phyloP scores from a whole-genome alignment of 2,113 vertebrate species.

The Thunnus thynnus region DNA sequence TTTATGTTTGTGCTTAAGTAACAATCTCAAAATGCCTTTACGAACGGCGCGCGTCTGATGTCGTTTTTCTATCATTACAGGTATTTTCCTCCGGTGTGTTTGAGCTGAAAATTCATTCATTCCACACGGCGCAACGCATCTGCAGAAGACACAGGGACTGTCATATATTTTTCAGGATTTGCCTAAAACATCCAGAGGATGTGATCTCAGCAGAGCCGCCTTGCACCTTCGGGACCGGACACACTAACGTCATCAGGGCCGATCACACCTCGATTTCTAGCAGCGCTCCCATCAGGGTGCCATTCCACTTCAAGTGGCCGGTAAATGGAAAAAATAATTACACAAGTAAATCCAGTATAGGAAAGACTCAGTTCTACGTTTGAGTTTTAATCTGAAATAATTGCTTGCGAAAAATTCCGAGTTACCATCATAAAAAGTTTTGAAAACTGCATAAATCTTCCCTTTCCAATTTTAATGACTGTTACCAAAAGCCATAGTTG shows the following conservation, averaged over 20 bases:
- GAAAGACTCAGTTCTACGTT: no score
- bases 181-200: slow-evolving; percentile 89
- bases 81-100: slow-evolving; percentile 89
- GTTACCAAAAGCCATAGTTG: not conserved
- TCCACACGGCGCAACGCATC: slow-evolving; percentile 81
- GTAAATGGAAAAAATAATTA: slow-evolving; percentile 76
- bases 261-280: slow-evolving; percentile 84
- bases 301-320: slow-evolving; percentile 93
- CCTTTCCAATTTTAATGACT: not conserved
- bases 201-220: slow-evolving; percentile 87
- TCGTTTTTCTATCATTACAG: slow-evolving; percentile 67
- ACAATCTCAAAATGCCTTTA: not conserved
- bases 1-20: not conserved
- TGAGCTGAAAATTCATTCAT: slow-evolving; percentile 91
- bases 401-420: no score
- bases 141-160: slow-evolving; percentile 84
- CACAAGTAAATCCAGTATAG: not conserved
- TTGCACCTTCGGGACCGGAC: slow-evolving; percentile 91
- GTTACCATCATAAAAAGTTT: no score
- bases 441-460: not conserved
- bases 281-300: slow-evolving; percentile 87
- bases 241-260: slow-evolving; percentile 84
- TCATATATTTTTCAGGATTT: slow-evolving; percentile 91
- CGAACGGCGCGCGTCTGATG: slow-evolving; percentile 1
- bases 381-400: no score